These are phyloP conservation scores for Tenebrosternarchus preto DNA, from an alignment of 2,113 vertebrate species.

Conservation along the genomic window DNA sequence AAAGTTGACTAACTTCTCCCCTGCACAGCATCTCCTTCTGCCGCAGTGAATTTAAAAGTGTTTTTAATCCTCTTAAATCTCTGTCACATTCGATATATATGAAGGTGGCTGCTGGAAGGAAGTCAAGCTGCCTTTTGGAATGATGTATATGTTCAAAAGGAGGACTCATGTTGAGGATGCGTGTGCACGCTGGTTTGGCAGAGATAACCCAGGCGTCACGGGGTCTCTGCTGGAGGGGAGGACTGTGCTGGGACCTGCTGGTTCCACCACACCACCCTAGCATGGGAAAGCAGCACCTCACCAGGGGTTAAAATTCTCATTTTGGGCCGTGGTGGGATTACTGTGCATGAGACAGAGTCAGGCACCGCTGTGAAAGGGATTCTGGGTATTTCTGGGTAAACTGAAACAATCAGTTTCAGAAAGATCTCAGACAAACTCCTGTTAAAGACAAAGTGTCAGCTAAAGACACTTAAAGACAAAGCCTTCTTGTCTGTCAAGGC, in stretches of 20 bases:
- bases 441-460: too few species aligned
- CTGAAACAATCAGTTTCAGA: constrained; percentile 17
- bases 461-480: too few species aligned
- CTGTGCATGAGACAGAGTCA: constrained; percentile 35
- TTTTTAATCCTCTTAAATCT: constrained; percentile 55
- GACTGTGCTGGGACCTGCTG: neutral
- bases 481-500: too few species aligned
- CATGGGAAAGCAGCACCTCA: constrained; percentile 33
- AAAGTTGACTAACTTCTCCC: constrained; percentile 47
- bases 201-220: constrained; percentile 28
- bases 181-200: constrained; percentile 27
- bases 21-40: constrained; percentile 29
- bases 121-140: constrained; percentile 43
- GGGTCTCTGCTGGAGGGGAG: constrained; percentile 21
- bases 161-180: constrained; percentile 15
- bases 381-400: constrained; percentile 38
- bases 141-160: constrained; percentile 40
- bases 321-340: constrained; percentile 49
- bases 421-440: neutral
- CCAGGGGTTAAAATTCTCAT: constrained; percentile 36
- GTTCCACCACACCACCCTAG: constrained; percentile 43
- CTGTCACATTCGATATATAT: constrained; percentile 45
- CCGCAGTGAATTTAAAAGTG: constrained; percentile 47
- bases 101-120: constrained; percentile 42
- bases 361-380: constrained; percentile 37